These are phyloP conservation scores for Gymnothorax reevesii DNA, from an alignment of 2,797 vertebrate species.

Conservation along the genomic window DNA sequence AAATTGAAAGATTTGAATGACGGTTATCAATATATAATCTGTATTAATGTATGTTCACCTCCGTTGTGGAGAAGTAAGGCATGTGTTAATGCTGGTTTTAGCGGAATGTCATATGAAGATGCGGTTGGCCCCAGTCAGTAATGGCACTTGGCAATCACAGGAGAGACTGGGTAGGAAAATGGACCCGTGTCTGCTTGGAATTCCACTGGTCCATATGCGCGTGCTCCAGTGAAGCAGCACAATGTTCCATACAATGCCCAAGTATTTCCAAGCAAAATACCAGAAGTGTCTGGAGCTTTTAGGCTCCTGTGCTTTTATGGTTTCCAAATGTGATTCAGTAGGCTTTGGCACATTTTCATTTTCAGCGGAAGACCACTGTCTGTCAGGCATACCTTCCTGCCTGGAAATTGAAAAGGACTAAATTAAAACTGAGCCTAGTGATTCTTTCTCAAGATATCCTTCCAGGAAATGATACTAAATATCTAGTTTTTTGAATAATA, in stretches of 20 bases:
- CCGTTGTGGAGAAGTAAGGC: neutral
- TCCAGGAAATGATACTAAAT: neutral
- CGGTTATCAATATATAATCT: neutral
- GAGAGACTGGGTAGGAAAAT: slow-evolving; percentile 14
- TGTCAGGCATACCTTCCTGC: neutral
- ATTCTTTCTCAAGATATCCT: slow-evolving; percentile 23
- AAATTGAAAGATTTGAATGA: neutral
- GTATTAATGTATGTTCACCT: neutral
- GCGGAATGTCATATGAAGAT: neutral
- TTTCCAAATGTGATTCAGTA: slow-evolving; percentile 23
- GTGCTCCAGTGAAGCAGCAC: neutral
- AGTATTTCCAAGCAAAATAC: neutral
- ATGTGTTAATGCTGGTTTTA: neutral
- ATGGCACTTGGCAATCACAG: neutral
- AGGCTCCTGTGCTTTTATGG: slow-evolving; percentile 22
- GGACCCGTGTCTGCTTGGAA: neutral
- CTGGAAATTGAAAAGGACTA: neutral
- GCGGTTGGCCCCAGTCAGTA: neutral
- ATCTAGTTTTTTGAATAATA: neutral
- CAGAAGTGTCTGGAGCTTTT: neutral
- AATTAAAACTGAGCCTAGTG: neutral
- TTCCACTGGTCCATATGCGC: neutral
- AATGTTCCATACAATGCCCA: neutral
- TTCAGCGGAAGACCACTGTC: neutral
- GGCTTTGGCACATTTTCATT: neutral